Evolutionary conservation across 2,113 vertebrate genomes (phyloP).

Genomic region (Sinocyclocheilus grahami): DNA sequence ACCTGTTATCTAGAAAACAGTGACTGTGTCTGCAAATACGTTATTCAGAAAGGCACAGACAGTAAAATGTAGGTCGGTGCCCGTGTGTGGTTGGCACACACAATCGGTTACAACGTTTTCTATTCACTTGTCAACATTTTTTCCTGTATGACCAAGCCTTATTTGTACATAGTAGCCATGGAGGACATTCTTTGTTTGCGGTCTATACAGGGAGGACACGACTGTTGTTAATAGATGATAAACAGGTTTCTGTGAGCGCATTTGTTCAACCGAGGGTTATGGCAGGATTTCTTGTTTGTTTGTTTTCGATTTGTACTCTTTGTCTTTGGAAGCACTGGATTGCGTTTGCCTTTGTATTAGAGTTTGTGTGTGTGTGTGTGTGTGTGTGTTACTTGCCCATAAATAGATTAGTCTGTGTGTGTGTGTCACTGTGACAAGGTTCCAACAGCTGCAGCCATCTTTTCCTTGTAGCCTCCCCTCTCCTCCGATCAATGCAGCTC

Average conservation of each 20-base stretch:
- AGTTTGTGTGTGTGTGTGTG: not conserved
- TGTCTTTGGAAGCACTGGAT: conserved; percentile 10
- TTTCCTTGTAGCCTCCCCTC: not conserved
- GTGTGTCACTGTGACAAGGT: not conserved
- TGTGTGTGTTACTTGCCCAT: not conserved
- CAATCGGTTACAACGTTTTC: not conserved
- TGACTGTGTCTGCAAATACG: no score
- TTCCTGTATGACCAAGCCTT: not conserved
- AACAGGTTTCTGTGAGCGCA: conserved; percentile 1
- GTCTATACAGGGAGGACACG: conserved; percentile 5
- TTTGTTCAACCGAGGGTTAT: conserved; percentile 30
- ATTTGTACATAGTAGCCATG: conserved; percentile 24
- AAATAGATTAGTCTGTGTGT: not conserved
- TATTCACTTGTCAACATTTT: not conserved
- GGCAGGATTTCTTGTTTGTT: conserved; percentile 34
- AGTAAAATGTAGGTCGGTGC: not conserved
- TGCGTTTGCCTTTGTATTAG: conserved; percentile 31
- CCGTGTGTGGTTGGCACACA: not conserved
- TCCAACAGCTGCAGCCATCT: conserved; percentile 16
- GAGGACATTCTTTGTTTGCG: conserved; percentile 10
- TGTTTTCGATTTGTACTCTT: conserved; percentile 29
- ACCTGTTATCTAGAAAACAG: no score
- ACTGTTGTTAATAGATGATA: conserved; percentile 31
- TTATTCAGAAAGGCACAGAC: no score
- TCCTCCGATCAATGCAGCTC: conserved; percentile 24